Percentiles rank a stretch among this genome's conserved stretches.
phyloP scores from a whole-genome alignment of 1,140 invertebrate genomes.

The Oedothorax gibbosus region DNA sequence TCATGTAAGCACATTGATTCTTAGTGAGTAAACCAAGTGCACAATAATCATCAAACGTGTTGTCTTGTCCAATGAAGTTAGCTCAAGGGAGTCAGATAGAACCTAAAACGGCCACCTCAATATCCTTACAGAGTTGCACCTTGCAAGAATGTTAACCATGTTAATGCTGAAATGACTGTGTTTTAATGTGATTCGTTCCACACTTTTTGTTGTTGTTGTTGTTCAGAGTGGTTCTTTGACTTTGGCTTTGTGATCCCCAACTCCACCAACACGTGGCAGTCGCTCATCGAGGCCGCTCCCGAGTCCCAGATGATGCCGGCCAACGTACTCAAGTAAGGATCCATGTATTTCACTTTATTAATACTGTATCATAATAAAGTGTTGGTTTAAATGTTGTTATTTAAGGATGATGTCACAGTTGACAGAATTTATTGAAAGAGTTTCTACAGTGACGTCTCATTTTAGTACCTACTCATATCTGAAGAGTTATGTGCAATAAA shows the following conservation, averaged over 20 bases:
- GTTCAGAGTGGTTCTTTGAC: slow-evolving; percentile 98
- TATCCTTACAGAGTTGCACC: too few relatives aligned
- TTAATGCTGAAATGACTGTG: too few relatives aligned
- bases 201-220: too few relatives aligned
- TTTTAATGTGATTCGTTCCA: too few relatives aligned
- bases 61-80: too few relatives aligned
- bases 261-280: slow-evolving; percentile 99
- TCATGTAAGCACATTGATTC: too few relatives aligned
- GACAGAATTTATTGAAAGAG: neutral
- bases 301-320: slow-evolving; percentile 99
- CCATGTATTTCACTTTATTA: slow-evolving; percentile 3
- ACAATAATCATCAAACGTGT: too few relatives aligned
- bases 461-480: neutral
- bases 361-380: neutral
- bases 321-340: slow-evolving; percentile 89
- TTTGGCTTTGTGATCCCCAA: slow-evolving; percentile 99
- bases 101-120: too few relatives aligned
- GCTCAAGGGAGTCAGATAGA: too few relatives aligned
- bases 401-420: neutral
- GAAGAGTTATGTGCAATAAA: neutral
- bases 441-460: neutral
- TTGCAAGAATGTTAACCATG: too few relatives aligned
- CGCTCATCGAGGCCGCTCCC: slow-evolving; percentile 96
- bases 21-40: too few relatives aligned
- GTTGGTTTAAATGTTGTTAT: neutral